Evolutionary conservation across 1,140 invertebrate species (phyloP), one percentile per base, ranked within the genome.

Genomic region (Spodoptera frugiperda): DNA sequence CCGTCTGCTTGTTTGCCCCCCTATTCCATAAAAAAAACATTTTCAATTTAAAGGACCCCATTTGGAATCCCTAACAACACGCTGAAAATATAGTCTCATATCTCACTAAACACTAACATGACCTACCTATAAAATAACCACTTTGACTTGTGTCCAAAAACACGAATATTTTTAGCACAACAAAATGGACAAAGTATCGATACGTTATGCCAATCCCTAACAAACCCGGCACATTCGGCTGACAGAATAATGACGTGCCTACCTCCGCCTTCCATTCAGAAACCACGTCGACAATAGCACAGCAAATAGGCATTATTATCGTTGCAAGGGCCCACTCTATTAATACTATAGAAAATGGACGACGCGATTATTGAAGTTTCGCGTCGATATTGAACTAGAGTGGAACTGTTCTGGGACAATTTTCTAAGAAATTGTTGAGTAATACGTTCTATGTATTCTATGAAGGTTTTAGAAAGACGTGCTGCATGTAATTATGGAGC

Each of bases 301-400:
- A 77, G 89, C 89, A 93, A 91, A 93, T 92, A 91, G 73, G 85
- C 83, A 91, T 91, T 91, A 93, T 90, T 92, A 85, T 84, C 78
- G 82, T 80, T 81, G 81, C 84, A 83, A 77, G 80, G 74, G 76
- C 79, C 53, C 48, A 77, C 57, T 86, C 83, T 90, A 88, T 91
- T 90, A 92, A 89, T 88, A 82, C 82, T 80, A 86, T 86, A 84
- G 86, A 48, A 17, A 12, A 17, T 14, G 55, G 21, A 73, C 54
- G 54, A 73, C 44, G 71, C 54, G 71, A 73, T 73, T 73, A 73
- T 73, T 49, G 55, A 61, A 48, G 61, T 65, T 30, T 30, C 17
- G 55, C 59, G 49, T 61, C n/a, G 54, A 59, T 72, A 25, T 15
- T 46, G 17, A 14, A 68, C n/a, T 39, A 19, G 49, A 33, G 10